Evolutionary conservation across 2,113 vertebrate genomes (phyloP).

Genomic region (Chionis minor): DNA sequence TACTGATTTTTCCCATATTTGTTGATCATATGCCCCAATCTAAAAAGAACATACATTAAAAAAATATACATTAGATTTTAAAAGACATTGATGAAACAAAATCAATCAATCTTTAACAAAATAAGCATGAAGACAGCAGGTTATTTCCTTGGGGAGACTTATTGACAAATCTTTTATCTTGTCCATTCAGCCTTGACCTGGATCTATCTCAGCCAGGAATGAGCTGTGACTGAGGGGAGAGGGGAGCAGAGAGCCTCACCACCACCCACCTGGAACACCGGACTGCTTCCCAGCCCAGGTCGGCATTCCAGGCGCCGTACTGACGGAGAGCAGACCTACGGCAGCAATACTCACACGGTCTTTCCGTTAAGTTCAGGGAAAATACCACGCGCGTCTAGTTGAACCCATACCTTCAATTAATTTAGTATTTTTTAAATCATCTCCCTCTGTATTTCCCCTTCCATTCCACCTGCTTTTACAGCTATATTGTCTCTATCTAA

Average conservation of each 20-base stretch:
- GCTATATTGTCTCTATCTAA: background rate
- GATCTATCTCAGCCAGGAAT: background rate
- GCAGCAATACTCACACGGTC: background rate
- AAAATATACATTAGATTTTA: background rate
- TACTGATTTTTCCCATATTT: conserved; percentile 99
- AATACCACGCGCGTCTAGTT: background rate
- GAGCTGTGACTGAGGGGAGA: background rate
- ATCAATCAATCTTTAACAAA: background rate
- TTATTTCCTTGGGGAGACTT: background rate
- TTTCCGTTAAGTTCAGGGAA: background rate
- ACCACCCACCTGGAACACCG: background rate
- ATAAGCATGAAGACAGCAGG: background rate
- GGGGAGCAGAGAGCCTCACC: background rate
- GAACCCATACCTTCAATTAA: background rate
- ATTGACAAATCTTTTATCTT: background rate
- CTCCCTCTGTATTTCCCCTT: background rate
- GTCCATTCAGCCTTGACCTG: background rate
- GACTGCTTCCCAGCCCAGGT: rapidly evolving
- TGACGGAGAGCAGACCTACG: background rate
- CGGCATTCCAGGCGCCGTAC: rapidly evolving
- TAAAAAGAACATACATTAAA: conserved; percentile 61
- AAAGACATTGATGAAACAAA: background rate
- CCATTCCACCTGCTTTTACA: background rate
- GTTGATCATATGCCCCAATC: conserved; percentile 99
- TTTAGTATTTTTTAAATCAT: background rate